Conservation (phyloP, 1,140 invertebrate species). For the Conus ventricosus region DNA sequence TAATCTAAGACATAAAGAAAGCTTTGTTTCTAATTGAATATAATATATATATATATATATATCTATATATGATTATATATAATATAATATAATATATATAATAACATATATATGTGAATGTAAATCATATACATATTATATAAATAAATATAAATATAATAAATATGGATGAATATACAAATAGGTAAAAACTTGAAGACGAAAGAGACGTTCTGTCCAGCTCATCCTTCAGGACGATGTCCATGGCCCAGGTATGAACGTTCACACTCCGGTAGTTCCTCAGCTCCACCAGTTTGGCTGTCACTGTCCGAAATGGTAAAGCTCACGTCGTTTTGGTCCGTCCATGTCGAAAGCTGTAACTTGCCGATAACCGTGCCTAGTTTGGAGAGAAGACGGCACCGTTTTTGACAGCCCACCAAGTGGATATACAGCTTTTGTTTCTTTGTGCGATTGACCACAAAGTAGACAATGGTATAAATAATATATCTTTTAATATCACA, state of each 20-base stretch:
- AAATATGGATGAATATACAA: too few relatives aligned
- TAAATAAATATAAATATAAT: neutral
- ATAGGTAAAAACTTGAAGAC: too few relatives aligned
- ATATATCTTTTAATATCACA: too few relatives aligned
- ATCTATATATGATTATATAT: neutral
- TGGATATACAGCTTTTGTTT: too few relatives aligned
- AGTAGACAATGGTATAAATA: too few relatives aligned
- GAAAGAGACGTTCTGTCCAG: conserved; percentile 46
- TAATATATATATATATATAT: too few relatives aligned
- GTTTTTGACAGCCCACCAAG: too few relatives aligned
- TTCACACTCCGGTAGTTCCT: conserved; percentile 36
- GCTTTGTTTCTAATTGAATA: too few relatives aligned
- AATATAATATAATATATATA: neutral
- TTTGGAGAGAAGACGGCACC: conserved; percentile 1
- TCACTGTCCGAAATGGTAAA: conserved; percentile 49
- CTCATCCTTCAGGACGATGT: conserved; percentile 55
- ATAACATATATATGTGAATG: too few relatives aligned
- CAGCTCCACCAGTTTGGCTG: conserved; percentile 53
- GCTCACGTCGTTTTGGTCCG: conserved; percentile 48
- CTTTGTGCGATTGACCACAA: too few relatives aligned
- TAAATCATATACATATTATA: neutral
- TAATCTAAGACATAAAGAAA: too few relatives aligned
- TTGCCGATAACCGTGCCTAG: conserved; percentile 56
- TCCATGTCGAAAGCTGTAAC: conserved; percentile 57
- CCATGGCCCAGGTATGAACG: conserved; percentile 40